phyloP scores from a whole-genome alignment of 2,113 vertebrate genomes.

The Oreochromis tanganicae region DNA sequence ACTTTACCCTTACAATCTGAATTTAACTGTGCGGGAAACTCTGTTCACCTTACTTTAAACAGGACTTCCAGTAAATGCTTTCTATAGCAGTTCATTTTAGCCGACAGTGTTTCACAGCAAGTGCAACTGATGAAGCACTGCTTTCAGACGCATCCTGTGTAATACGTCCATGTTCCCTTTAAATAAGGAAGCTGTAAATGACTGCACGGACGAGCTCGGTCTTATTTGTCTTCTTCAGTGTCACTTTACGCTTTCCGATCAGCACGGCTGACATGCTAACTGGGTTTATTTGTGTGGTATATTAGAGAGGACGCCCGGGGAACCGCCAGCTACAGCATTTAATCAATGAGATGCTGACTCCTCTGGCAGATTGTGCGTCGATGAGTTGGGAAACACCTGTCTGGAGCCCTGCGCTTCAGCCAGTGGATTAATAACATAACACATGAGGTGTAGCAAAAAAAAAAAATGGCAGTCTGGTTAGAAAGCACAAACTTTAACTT shows the following conservation, averaged over 20 bases:
- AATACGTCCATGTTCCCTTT: not conserved
- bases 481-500: not conserved
- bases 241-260: conserved; percentile 34
- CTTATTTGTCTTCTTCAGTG: conserved; percentile 37
- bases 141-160: not conserved
- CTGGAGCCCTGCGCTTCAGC: not conserved
- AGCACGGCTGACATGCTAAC: conserved; percentile 11
- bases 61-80: not conserved
- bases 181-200: conserved; percentile 24
- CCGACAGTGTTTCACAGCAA: not conserved
- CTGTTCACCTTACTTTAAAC: not conserved
- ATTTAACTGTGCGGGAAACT: not conserved
- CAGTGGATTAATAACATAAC: not conserved
- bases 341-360: conserved; percentile 30
- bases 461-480: not conserved
- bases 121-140: not conserved
- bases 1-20: not conserved
- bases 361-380: not conserved
- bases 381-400: not conserved
- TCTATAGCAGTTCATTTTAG: not conserved
- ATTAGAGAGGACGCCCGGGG: not conserved
- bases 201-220: not conserved
- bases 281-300: conserved; percentile 19
- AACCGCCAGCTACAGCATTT: not conserved
- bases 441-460: rapidly evolving